A percentile compares a stretch with the other conserved stretches of the same genome.
These are phyloP conservation scores for Cyrtonyx montezumae DNA, from an alignment of 2,113 vertebrate genomes.

Conservation along the genomic window DNA sequence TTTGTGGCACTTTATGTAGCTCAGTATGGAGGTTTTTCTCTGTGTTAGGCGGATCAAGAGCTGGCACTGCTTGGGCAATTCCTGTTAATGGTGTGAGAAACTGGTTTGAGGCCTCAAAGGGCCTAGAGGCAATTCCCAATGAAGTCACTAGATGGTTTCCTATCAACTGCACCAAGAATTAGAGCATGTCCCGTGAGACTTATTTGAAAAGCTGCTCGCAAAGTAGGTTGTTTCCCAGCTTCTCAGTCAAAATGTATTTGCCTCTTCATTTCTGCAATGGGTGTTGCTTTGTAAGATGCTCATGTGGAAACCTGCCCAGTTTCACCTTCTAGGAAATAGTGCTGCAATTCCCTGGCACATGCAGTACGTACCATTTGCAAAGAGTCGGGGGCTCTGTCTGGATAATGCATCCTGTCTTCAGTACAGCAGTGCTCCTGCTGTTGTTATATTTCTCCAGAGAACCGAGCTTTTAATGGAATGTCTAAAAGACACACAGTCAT, in stretches of 20 bases:
- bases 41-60: background rate
- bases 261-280: background rate
- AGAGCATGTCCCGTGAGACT: background rate
- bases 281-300: background rate
- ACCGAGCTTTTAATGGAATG: background rate
- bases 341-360: background rate
- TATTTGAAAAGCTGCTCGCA: background rate
- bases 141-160: background rate
- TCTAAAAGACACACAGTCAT: background rate
- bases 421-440: background rate
- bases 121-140: background rate
- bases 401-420: background rate
- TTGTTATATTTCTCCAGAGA: background rate
- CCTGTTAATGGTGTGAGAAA: background rate
- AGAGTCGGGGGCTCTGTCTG: background rate
- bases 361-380: background rate
- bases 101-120: background rate
- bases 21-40: background rate
- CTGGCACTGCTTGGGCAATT: background rate
- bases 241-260: background rate
- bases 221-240: background rate
- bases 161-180: background rate
- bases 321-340: background rate
- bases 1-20: background rate
- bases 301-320: background rate